A percentile compares a stretch with the other conserved stretches of the same genome.
Conservation (phyloP, 2,797 vertebrate genomes). For the Oceanodroma leucorhoa region DNA sequence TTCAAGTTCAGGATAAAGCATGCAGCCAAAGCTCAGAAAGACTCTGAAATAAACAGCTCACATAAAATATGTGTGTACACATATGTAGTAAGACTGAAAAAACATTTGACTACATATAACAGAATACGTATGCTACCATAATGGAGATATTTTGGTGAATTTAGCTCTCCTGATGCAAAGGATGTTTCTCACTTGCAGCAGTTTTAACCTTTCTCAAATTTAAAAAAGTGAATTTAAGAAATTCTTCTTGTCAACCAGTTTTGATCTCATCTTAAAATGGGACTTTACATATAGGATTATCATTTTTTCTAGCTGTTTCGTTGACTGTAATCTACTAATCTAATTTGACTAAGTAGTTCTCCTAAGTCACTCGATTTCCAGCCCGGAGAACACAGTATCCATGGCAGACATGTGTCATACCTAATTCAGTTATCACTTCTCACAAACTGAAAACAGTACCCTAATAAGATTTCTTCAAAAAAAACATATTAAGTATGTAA, state of each 20-base stretch:
- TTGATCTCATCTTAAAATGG: neutral
- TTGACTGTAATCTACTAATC: neutral
- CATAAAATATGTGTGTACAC: neutral
- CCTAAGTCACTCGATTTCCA: neutral
- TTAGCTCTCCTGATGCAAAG: neutral
- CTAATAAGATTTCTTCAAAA: neutral
- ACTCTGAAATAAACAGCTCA: neutral
- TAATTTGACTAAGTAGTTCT: neutral
- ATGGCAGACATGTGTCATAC: neutral
- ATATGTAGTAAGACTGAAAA: neutral
- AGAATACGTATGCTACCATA: neutral
- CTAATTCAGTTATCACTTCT: neutral
- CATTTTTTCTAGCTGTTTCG: neutral
- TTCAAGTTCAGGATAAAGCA: neutral
- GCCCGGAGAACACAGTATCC: neutral
- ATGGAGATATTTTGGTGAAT: neutral
- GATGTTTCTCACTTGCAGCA: neutral
- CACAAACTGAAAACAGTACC: neutral
- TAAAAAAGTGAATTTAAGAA: neutral
- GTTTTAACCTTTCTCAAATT: neutral
- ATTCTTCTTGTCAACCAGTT: neutral
- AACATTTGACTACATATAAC: neutral
- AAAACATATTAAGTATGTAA: neutral
- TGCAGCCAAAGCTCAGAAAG: neutral
- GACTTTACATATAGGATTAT: neutral